phyloP scores from a whole-genome alignment of 2,888 invertebrate genomes.

The Hipparchia semele region DNA sequence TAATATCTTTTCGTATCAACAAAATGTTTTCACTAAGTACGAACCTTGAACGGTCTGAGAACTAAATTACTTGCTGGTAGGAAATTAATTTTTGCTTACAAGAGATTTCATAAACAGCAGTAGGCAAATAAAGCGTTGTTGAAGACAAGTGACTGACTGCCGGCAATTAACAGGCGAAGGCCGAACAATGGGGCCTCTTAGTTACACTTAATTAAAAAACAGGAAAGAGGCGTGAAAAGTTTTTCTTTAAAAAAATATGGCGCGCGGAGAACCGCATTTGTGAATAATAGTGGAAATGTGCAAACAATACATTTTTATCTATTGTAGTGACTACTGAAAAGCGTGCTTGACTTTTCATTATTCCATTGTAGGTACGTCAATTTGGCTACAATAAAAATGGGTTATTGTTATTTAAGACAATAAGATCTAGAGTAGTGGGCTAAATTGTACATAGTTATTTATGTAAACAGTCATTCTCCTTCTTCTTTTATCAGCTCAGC shows the following conservation, averaged over 20 bases:
- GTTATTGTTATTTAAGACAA: slow-evolving; percentile 8
- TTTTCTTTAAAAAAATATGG: slow-evolving; percentile 33
- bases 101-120: slow-evolving; percentile 53
- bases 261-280: slow-evolving; percentile 31
- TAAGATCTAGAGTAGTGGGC: slow-evolving; percentile 12
- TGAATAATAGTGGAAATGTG: slow-evolving; percentile 35
- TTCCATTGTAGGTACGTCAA: slow-evolving; percentile 10
- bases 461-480: not conserved
- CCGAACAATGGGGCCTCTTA: slow-evolving; percentile 69
- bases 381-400: not conserved
- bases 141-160: slow-evolving; percentile 75
- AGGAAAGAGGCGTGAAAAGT: slow-evolving; percentile 48
- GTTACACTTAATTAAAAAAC: slow-evolving; percentile 77
- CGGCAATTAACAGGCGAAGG: slow-evolving; percentile 67
- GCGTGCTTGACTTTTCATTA: slow-evolving; percentile 15
- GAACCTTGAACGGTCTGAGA: slow-evolving; percentile 8
- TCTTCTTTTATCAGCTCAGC: too few relatives aligned
- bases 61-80: slow-evolving; percentile 4
- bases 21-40: slow-evolving; percentile 10
- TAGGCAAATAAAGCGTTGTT: slow-evolving; percentile 64
- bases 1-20: not conserved
- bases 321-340: slow-evolving; percentile 25
- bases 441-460: not conserved
- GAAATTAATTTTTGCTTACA: slow-evolving; percentile 36
- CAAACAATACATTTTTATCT: slow-evolving; percentile 30